A percentile compares a stretch with the other conserved stretches of the same genome.
Evolutionary conservation across 2,797 vertebrate species (phyloP).

Genomic region (Diceros bicornis): DNA sequence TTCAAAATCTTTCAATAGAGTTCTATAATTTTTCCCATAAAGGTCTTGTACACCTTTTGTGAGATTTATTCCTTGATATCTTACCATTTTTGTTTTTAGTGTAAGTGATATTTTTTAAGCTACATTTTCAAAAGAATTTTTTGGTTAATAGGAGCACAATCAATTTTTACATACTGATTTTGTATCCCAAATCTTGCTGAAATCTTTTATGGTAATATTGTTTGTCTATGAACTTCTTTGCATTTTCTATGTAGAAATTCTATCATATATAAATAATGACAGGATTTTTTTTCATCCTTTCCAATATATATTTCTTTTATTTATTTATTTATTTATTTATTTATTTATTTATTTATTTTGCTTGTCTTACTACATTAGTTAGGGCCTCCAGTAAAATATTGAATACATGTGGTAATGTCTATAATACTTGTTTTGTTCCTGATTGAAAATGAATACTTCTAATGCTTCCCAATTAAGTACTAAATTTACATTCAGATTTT

Average conservation of each 20-base stretch:
- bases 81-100: not conserved
- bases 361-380: not conserved
- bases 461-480: not conserved
- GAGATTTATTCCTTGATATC: not conserved
- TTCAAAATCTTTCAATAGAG: not conserved
- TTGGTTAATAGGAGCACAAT: not conserved
- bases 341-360: not conserved
- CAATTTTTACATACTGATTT: not conserved
- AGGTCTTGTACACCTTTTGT: not conserved
- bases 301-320: not conserved
- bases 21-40: slow-evolving; percentile 10
- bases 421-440: not conserved
- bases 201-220: not conserved
- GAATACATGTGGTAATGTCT: not conserved
- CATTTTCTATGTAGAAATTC: not conserved
- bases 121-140: not conserved
- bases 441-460: not conserved
- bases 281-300: not conserved
- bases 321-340: too few relatives aligned
- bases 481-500: slow-evolving; percentile 39
- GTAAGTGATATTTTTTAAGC: not conserved
- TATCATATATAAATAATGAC: not conserved
- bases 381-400: not conserved
- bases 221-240: not conserved
- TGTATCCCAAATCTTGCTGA: not conserved